phyloP scores from a whole-genome alignment of 2,797 vertebrate species.

The Lutjanus campechanus region DNA sequence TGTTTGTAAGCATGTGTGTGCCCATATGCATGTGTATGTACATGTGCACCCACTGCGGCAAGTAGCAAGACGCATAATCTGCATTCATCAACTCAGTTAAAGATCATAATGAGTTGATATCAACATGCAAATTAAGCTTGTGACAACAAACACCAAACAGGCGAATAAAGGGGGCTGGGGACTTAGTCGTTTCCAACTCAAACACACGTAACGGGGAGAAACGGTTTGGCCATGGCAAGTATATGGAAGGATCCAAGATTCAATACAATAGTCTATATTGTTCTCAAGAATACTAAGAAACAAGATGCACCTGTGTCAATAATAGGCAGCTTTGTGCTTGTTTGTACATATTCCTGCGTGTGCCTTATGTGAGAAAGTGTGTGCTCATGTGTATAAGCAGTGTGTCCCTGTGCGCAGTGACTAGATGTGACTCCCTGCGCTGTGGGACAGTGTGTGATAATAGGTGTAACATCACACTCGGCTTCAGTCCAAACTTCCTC shows the following conservation, averaged over 20 bases:
- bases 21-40: conserved; percentile 43
- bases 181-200: conserved; percentile 24
- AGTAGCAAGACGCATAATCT: conserved; percentile 67
- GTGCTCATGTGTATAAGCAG: conserved; percentile 5
- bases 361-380: background rate
- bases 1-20: conserved; percentile 37
- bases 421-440: conserved; percentile 31
- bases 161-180: conserved; percentile 50
- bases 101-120: conserved; percentile 76
- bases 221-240: background rate
- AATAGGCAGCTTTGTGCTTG: conserved; percentile 9
- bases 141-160: conserved; percentile 69
- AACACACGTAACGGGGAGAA: conserved; percentile 6
- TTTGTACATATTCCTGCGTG: conserved; percentile 23
- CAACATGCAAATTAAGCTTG: conserved; percentile 73
- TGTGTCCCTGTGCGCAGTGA: conserved; percentile 12
- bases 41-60: conserved; percentile 57
- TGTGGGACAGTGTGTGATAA: conserved; percentile 58
- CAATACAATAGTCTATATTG: background rate
- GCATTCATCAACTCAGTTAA: conserved; percentile 72
- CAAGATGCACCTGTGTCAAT: background rate
- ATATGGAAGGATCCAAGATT: background rate
- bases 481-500: conserved; percentile 49
- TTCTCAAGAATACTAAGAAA: conserved; percentile 7
- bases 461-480: conserved; percentile 67